Evolutionary conservation across 2,113 vertebrate species (phyloP).

Genomic region (Xiphophorus maculatus): DNA sequence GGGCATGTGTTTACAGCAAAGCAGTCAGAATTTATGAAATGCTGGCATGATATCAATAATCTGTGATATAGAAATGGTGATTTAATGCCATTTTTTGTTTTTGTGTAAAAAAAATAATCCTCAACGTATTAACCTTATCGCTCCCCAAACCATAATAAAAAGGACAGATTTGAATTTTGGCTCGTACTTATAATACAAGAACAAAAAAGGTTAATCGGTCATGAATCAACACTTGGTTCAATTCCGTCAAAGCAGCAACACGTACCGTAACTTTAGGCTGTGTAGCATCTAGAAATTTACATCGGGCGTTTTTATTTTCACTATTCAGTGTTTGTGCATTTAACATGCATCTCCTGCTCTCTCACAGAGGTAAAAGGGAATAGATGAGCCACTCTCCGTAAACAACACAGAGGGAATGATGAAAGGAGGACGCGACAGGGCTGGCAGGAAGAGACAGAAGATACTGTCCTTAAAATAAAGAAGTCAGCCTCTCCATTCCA

Average conservation of each 20-base stretch:
- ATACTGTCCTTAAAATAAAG: constrained; percentile 67
- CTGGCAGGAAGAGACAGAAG: constrained; percentile 69
- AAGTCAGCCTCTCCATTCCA: constrained; percentile 68
- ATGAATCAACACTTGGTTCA: not conserved
- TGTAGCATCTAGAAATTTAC: constrained; percentile 6
- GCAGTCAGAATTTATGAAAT: not conserved
- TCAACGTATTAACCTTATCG: not conserved
- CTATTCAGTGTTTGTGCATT: constrained; percentile 7
- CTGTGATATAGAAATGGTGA: not conserved
- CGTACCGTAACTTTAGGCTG: not conserved
- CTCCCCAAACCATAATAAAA: not conserved
- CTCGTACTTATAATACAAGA: not conserved
- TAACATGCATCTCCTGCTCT: constrained; percentile 32
- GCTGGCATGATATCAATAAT: not conserved
- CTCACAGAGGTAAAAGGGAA: not conserved
- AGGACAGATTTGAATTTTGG: not conserved
- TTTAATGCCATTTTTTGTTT: not conserved
- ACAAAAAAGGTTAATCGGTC: not conserved
- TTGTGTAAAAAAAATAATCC: no score
- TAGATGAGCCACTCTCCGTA: constrained; percentile 1
- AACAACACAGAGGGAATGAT: constrained; percentile 15
- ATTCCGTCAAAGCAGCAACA: not conserved
- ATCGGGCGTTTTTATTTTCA: not conserved
- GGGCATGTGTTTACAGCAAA: not conserved
- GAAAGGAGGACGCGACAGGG: constrained; percentile 41